These are phyloP conservation scores for Orussus abietinus DNA, from an alignment of 1,140 invertebrate genomes.

Conservation along the genomic window DNA sequence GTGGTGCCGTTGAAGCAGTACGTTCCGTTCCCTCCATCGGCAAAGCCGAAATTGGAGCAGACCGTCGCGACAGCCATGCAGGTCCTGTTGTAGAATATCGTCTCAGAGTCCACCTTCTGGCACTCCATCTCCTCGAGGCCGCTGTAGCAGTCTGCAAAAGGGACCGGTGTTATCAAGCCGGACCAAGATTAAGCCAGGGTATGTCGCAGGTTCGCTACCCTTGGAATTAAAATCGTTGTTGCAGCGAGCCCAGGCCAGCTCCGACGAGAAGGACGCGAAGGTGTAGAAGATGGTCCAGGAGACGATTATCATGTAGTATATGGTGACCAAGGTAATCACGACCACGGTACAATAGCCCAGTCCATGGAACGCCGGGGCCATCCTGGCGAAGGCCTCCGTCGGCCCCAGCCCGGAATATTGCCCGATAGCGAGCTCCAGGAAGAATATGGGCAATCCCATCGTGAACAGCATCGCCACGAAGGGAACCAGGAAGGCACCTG, in stretches of 20 bases:
- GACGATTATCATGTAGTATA: slow-evolving; percentile 82
- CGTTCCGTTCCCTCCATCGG: slow-evolving; percentile 39
- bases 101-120: slow-evolving; percentile 33
- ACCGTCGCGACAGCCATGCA: slow-evolving; percentile 54
- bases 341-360: slow-evolving; percentile 68
- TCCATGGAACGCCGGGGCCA: slow-evolving; percentile 62
- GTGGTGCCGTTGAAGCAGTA: slow-evolving; percentile 40
- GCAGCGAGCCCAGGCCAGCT: slow-evolving; percentile 70
- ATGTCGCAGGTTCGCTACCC: background rate
- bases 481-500: slow-evolving; percentile 76
- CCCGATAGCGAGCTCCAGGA: slow-evolving; percentile 62
- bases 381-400: slow-evolving; percentile 56
- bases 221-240: slow-evolving; percentile 51
- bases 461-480: slow-evolving; percentile 74
- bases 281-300: slow-evolving; percentile 77
- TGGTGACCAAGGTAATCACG: slow-evolving; percentile 73
- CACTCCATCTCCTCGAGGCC: slow-evolving; percentile 50
- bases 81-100: slow-evolving; percentile 48
- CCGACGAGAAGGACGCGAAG: slow-evolving; percentile 64
- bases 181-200: background rate
- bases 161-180: too few relatives aligned
- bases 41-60: slow-evolving; percentile 43
- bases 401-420: slow-evolving; percentile 63
- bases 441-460: slow-evolving; percentile 78
- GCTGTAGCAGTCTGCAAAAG: slow-evolving; percentile 55